Conservation (phyloP, 2,797 vertebrate species). For the Luscinia megarhynchos region DNA sequence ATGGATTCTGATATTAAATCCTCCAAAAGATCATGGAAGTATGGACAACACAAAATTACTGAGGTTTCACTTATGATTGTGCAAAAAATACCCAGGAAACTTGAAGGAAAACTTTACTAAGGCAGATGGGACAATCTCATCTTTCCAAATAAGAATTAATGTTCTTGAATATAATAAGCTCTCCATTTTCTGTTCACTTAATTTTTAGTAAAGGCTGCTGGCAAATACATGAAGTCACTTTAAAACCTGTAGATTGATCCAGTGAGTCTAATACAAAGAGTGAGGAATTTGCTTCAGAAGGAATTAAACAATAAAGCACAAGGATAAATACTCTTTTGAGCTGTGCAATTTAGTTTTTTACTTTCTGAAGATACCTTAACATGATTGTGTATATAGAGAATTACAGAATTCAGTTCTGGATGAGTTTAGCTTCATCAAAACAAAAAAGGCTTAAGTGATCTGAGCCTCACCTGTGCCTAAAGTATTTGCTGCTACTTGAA, state of each 20-base stretch:
- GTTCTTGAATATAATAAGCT: not conserved
- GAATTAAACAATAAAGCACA: not conserved
- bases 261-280: not conserved
- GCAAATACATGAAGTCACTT: not conserved
- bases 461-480: not conserved
- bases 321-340: not conserved
- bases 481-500: not conserved
- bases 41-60: not conserved
- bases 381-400: not conserved
- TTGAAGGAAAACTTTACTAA: not conserved
- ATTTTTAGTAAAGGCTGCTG: not conserved
- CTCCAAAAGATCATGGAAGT: not conserved
- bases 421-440: not conserved
- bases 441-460: not conserved
- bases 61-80: not conserved
- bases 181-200: not conserved
- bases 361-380: not conserved
- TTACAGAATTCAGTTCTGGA: not conserved
- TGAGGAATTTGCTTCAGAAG: not conserved
- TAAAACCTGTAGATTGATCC: not conserved
- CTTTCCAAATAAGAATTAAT: not conserved
- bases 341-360: not conserved
- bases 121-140: not conserved
- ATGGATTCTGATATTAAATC: not conserved
- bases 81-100: not conserved